Evolutionary conservation across 2,888 invertebrate species (phyloP).

Genomic region (Hydriomena furcata): DNA sequence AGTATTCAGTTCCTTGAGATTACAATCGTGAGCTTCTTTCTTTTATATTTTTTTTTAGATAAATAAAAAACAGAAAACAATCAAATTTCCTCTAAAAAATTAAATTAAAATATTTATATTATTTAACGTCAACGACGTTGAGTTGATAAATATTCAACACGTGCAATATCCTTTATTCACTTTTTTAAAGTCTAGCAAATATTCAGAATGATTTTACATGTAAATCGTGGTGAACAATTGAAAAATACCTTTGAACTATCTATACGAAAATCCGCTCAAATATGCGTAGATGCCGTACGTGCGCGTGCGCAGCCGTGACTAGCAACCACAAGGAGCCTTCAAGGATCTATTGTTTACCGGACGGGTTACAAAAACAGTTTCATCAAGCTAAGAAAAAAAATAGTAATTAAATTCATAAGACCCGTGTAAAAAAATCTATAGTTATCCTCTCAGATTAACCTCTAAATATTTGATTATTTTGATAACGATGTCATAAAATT

Average conservation of each 20-base stretch:
- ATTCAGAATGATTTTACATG: slow-evolving; percentile 29
- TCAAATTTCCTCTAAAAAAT: no score
- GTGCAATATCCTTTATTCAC: slow-evolving; percentile 20
- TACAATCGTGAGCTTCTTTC: no score
- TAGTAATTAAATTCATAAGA: no score
- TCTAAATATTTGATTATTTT: no score
- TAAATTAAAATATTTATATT: no score
- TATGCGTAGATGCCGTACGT: slow-evolving; percentile 30
- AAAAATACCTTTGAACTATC: slow-evolving; percentile 22
- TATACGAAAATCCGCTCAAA: slow-evolving; percentile 35
- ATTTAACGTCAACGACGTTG: background rate
- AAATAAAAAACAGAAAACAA: no score
- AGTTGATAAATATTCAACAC: slow-evolving; percentile 14
- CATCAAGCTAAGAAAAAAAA: slow-evolving; percentile 11
- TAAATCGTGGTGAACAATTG: slow-evolving; percentile 33
- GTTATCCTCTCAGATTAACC: no score
- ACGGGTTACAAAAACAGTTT: slow-evolving; percentile 19
- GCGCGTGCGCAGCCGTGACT: slow-evolving; percentile 47
- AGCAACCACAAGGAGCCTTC: slow-evolving; percentile 41
- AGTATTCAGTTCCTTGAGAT: no score
- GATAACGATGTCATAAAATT: background rate
- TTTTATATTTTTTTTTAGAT: no score
- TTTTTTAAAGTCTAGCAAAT: slow-evolving; percentile 16
- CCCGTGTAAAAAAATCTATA: no score
- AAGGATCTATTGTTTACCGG: slow-evolving; percentile 41